Base-by-base conservation (phyloP, 2,888 invertebrate genomes). In the Drosophila fungiperda region DNA sequence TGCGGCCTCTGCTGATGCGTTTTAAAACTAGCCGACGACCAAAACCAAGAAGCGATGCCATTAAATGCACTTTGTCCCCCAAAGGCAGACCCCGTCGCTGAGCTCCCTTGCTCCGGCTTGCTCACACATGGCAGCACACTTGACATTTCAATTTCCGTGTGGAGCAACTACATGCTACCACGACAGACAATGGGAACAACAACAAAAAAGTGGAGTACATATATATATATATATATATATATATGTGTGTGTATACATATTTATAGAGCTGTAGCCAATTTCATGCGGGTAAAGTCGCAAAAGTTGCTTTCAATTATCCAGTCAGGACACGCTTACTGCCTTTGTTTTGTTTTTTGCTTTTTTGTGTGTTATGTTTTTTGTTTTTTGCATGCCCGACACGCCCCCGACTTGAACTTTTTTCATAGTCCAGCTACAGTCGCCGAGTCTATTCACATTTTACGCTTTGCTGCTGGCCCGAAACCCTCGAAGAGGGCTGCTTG, bases 221-320 rank as follows among this genome's bases (percentile, higher is more conserved):
- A 29, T 5, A 64, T 23, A 20, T 23, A 17, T 35, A 11, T 54
- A 36, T 35, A 49, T 8, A 71, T n/a, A 11, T 42, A 54, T 38
- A 63, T 61, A 45, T 64, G n/a, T 50, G 15, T 3, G 3, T 23
- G 36, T 17, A 23, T 35, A 11, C 23, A 23, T 17, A 12, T 36
- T n/a, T 17, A 52, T 12, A 74, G 58, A 73, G 66, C 69, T 72
- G 73, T 70, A 77, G 83, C 85, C 82, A 82, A 82, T 82, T 82
- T 85, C 82, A 82, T 85, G 79, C 80, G 80, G 85, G 85, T 67
- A 68, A 72, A 73, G 82, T 79, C 74, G 76, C 82, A 76, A 55
- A 82, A 89, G 89, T 89, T 83, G 87, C 89, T 90, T 91, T 91
- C 89, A 90, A 91, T 89, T 90, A 90, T 82, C 82, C 76, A 83